These are phyloP conservation scores for Drosophila prostipennis DNA, from an alignment of 2,888 invertebrate genomes.

Conservation along the genomic window DNA sequence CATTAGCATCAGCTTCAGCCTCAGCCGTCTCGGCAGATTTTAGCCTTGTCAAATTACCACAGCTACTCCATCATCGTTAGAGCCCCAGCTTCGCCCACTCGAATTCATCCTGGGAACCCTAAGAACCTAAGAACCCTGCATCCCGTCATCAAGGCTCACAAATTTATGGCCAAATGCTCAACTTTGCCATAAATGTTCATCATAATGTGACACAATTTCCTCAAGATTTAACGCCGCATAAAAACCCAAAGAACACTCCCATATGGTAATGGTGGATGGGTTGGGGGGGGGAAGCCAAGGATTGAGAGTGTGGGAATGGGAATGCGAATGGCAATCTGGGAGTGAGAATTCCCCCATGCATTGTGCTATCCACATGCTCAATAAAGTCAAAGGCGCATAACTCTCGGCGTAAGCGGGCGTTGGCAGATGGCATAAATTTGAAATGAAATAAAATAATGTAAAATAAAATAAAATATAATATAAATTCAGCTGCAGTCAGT, in stretches of 20 bases:
- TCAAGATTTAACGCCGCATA: constrained; percentile 75
- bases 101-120: background rate
- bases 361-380: constrained; percentile 61
- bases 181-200: constrained; percentile 74
- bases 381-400: constrained; percentile 69
- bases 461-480: constrained; percentile 64
- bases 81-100: constrained; percentile 17
- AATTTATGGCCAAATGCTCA: constrained; percentile 71
- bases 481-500: constrained; percentile 54
- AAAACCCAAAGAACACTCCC: constrained; percentile 38
- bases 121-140: background rate
- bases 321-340: background rate
- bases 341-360: constrained; percentile 29
- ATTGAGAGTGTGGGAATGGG: constrained; percentile 23
- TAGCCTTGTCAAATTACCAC: constrained; percentile 71
- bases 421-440: constrained; percentile 62
- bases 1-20: constrained; percentile 16
- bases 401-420: constrained; percentile 41
- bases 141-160: constrained; percentile 47
- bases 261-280: constrained; percentile 36
- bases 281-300: background rate
- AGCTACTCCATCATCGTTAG: constrained; percentile 73
- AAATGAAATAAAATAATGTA: constrained; percentile 65
- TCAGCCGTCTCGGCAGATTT: constrained; percentile 29
- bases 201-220: constrained; percentile 79